A percentile compares a stretch with the other conserved stretches of the same genome.
Evolutionary conservation across 2,113 vertebrate species (phyloP).

Genomic region (Rhabdornis inornatus): DNA sequence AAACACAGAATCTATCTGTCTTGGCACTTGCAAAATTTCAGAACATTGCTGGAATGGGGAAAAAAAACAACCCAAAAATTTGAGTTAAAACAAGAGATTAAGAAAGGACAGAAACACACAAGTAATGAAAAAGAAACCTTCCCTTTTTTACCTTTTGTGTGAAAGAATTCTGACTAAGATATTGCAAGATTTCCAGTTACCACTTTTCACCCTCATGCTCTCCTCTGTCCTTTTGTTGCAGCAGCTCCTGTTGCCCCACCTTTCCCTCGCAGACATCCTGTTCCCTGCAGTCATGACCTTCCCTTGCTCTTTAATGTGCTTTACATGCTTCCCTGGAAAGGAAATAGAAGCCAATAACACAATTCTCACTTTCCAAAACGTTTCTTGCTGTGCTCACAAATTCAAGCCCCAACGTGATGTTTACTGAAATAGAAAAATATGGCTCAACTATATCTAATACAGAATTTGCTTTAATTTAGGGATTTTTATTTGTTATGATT

Average conservation of each 20-base stretch:
- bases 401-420: not conserved
- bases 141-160: not conserved
- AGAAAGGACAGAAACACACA: not conserved
- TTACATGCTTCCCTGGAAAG: not conserved
- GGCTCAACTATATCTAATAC: not conserved
- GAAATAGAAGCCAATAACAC: not conserved
- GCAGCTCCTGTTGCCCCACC: not conserved
- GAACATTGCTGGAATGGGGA: not conserved
- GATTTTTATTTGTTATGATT: not conserved
- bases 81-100: not conserved
- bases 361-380: not conserved
- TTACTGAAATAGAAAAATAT: not conserved
- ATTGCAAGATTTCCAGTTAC: not conserved
- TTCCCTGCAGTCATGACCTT: not conserved
- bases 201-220: not conserved
- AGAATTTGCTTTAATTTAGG: not conserved
- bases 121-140: not conserved
- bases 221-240: not conserved
- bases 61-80: not conserved
- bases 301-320: not conserved
- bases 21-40: not conserved
- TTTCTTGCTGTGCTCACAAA: not conserved
- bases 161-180: not conserved
- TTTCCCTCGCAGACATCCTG: not conserved
- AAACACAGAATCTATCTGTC: not conserved